Evolutionary conservation across 1,140 invertebrate species (phyloP), one percentile per base, ranked within the genome.

Genomic region (Caenorhabditis remanei): DNA sequence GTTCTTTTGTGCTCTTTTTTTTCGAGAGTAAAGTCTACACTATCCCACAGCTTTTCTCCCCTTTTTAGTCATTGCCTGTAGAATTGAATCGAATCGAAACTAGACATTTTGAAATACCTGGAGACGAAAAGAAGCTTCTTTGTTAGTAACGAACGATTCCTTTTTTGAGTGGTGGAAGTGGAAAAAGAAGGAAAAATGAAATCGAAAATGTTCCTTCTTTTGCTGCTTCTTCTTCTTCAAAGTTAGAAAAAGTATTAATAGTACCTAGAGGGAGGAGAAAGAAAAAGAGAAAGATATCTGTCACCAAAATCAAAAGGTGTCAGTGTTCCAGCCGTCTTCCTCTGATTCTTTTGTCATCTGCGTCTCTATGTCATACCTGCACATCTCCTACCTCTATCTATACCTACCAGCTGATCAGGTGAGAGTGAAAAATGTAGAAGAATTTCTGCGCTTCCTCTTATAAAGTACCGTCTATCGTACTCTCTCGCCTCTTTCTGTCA

Each of bases 321-420:
- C 11, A 46, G 40, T 79, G 71, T 79, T 79, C 46, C 71, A 79
- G 71, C n/a, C 46, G 9, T n/a, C 40, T 79, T 79, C 46, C 14
- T 50, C 46, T 53, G 9, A 24, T 6, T 46, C 67, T 53, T 53
- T 53, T 53, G 50, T 53, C 2, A 11, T 53, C 50, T 53, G 50
- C 4, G 50, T 53, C 50, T 53, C 50, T 53, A 5, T 14, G 11
- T 16, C 16, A 6, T 53, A 53, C 50, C 50, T 53, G 50, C 16
- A 53, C 50, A 14, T 53, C 50, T 53, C 50, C 14, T n/a, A 50
- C n/a, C 71, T 79, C n/a, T 53, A 21, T 21, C 11, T 75, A 3
- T 79, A 79, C 71, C 71, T 79, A 50, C 71, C 71, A 79, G 71
- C 71, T 79, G 71, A 79, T 79, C 71, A 43, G 2, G 11, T n/a